Evolutionary conservation across 2,113 vertebrate species (phyloP).

Genomic region (Mesocricetus auratus): DNA sequence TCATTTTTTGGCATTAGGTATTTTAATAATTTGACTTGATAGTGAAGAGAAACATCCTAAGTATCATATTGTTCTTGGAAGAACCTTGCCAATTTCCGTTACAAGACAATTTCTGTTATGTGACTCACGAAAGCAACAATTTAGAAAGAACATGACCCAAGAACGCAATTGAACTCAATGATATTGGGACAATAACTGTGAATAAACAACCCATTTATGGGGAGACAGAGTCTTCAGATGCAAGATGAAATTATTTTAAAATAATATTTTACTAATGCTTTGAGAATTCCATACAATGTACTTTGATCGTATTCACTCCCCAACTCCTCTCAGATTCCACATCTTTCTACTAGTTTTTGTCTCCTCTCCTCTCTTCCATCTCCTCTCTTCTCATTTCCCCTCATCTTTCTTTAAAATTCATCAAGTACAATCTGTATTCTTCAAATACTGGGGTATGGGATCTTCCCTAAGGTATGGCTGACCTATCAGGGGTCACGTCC

Average conservation of each 20-base stretch:
- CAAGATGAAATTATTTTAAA: not conserved
- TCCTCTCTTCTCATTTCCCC: not conserved
- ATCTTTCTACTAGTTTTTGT: not conserved
- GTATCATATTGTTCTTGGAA: not conserved
- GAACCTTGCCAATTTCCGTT: not conserved
- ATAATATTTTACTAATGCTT: not conserved
- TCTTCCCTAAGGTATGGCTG: not conserved
- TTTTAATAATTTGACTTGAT: not conserved
- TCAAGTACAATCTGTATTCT: not conserved
- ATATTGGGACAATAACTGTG: not conserved
- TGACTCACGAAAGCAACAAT: not conserved
- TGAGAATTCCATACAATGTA: not conserved
- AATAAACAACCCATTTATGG: not conserved
- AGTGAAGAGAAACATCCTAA: not conserved
- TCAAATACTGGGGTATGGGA: not conserved
- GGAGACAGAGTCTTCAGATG: not conserved
- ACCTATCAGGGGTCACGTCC: not conserved
- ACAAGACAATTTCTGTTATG: not conserved
- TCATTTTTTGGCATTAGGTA: not conserved
- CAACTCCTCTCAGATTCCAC: too few species aligned
- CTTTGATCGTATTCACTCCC: not conserved
- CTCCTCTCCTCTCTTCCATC: not conserved
- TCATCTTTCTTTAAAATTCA: not conserved
- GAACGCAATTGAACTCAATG: too few species aligned
- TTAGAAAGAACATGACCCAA: not conserved